Base-by-base conservation (phyloP, 2,888 invertebrate species). In the Thelaira solivaga region DNA sequence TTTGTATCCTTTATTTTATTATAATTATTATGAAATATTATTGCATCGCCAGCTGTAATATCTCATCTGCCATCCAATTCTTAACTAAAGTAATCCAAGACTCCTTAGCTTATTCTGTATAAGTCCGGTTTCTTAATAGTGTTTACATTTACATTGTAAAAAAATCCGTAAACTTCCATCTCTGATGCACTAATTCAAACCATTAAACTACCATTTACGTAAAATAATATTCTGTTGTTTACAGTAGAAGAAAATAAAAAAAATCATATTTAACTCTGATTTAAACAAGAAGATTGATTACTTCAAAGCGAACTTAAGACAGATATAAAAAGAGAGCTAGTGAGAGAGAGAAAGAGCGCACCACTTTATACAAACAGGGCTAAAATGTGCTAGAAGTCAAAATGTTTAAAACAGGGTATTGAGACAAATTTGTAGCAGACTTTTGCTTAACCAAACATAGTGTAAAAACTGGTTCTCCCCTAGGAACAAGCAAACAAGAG, bases 371-470 rank as follows among this genome's bases (percentile, higher is more conserved):
- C n/a, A 43, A 43, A 39, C 13, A 26, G 55, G 26, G 16, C 26
- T 18, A 22, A 59, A 41, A 34, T 16, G 16, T 47, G 43, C 47
- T 31, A 47, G 61, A 53, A 55, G 26, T 20, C 51, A 34, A 36
- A 31, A n/a, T n/a, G 26, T 43, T 55, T 57, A 22, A 47, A 64
- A 72, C 26, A 34, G 55, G 49, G 47, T 80, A 81, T 82, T 85
- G 88, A n/a, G n/a, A 87, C 88, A 86, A 86, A 87, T 86, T 87
- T 85, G 87, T 84, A 83, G n/a, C n/a, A n/a, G 85, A 84, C 83
- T 85, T 83, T 85, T 84, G 83, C 84, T 84, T 84, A 53, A 61
- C 16, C 47, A 45, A 71, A 71, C 41, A 34, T 61, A 67, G 22
- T 74, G 10, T 18, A 67, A n/a, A n/a, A 71, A 64, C 75, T 41